These are phyloP conservation scores for Drosophila asahinai DNA, from an alignment of 1,140 invertebrate genomes.

Conservation along the genomic window DNA sequence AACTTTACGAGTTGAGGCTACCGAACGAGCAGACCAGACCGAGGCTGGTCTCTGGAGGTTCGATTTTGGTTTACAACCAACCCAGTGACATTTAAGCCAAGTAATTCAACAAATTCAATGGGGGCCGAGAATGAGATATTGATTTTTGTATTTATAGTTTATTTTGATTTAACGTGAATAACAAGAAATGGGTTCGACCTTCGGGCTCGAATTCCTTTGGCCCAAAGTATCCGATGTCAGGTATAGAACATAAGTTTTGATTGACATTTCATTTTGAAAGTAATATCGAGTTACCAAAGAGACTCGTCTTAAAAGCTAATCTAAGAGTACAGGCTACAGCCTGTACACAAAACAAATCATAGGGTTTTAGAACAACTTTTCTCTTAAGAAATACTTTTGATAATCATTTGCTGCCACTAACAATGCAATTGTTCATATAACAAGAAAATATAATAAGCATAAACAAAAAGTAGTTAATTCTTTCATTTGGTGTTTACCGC, in stretches of 20 bases:
- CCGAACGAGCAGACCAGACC: not conserved
- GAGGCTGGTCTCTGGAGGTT: conserved; percentile 9
- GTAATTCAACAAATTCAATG: conserved; percentile 28
- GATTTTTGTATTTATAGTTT: conserved; percentile 10
- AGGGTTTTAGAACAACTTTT: not conserved
- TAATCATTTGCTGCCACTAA: not conserved
- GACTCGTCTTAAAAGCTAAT: not conserved
- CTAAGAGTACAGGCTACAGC: not conserved
- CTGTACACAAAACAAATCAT: conserved; percentile 15
- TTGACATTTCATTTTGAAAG: not conserved
- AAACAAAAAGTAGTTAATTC: conserved; percentile 1
- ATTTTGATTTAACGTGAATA: not conserved
- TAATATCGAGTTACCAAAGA: conserved; percentile 8
- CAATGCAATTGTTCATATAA: not conserved
- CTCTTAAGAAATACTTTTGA: not conserved
- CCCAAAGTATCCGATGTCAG: conserved; percentile 33
- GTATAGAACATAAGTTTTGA: conserved; percentile 12
- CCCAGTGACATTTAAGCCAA: conserved; percentile 44
- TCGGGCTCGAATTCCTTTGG: conserved; percentile 11
- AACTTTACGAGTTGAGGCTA: conserved; percentile 24
- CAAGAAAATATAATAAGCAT: not conserved
- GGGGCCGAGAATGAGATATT: conserved; percentile 30
- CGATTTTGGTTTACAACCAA: conserved; percentile 35
- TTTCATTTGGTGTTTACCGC: conserved; percentile 1
- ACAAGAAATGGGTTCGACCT: conserved; percentile 17